Evolutionary conservation across 2,888 invertebrate species (phyloP).

Genomic region (Iphiclides podalirius): DNA sequence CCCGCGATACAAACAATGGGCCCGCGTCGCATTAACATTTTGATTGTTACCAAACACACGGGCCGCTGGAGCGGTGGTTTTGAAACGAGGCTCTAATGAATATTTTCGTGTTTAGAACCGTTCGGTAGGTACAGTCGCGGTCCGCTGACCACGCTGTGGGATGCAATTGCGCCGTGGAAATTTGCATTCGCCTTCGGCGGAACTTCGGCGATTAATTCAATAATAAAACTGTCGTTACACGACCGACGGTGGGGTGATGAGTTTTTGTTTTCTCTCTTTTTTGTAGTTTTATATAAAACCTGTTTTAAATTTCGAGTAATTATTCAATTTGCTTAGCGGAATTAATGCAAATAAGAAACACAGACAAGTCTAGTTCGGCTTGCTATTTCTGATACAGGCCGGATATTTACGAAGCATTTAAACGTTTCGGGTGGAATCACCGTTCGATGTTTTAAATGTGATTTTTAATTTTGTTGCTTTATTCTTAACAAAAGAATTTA

Average conservation of each 20-base stretch:
- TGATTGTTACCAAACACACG: slow-evolving; percentile 30
- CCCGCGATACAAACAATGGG: slow-evolving; percentile 26
- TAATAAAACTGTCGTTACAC: slow-evolving; percentile 42
- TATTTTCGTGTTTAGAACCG: slow-evolving; percentile 49
- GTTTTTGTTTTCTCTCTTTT: neutral
- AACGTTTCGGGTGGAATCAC: too few relatives aligned
- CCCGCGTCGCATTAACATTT: slow-evolving; percentile 30
- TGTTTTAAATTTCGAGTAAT: neutral
- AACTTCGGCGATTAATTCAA: slow-evolving; percentile 59
- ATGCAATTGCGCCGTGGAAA: slow-evolving; percentile 61
- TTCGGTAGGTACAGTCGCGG: slow-evolving; percentile 53
- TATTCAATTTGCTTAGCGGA: neutral
- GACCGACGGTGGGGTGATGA: neutral
- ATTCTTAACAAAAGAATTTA: too few relatives aligned
- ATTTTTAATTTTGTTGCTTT: too few relatives aligned
- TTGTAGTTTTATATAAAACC: neutral
- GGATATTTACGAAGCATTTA: too few relatives aligned
- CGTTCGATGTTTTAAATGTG: too few relatives aligned
- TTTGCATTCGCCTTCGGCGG: slow-evolving; percentile 71
- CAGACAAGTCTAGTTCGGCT: too few relatives aligned
- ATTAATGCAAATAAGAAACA: slow-evolving; percentile 1
- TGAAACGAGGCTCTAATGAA: slow-evolving; percentile 50
- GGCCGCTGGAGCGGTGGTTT: slow-evolving; percentile 35
- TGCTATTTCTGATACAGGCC: too few relatives aligned
- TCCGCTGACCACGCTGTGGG: slow-evolving; percentile 58